phyloP scores from a whole-genome alignment of 2,113 vertebrate species.

The Aplodontia rufa region DNA sequence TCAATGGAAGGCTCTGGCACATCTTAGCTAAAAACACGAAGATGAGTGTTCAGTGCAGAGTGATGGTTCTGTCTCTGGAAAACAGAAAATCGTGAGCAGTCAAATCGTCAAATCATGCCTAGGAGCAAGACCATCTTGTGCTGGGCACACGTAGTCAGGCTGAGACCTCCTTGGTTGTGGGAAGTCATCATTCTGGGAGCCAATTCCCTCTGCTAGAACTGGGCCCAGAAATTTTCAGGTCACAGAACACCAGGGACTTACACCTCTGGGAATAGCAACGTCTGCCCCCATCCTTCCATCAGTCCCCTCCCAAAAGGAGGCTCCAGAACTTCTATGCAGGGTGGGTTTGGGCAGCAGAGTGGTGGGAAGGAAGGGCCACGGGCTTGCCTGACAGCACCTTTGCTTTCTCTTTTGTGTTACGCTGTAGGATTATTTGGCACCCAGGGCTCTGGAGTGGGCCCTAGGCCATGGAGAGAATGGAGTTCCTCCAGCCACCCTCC shows the following conservation, averaged over 20 bases:
- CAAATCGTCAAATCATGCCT: neutral
- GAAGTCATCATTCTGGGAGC: neutral
- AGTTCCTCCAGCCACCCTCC: too few species aligned
- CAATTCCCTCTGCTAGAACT: neutral
- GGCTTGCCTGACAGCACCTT: neutral
- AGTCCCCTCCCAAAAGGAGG: accelerated
- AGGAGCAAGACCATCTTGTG: neutral
- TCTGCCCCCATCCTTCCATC: neutral
- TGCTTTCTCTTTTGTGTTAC: neutral
- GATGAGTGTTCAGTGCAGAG: neutral
- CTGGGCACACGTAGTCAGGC: accelerated
- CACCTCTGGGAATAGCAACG: neutral
- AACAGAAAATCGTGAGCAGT: neutral
- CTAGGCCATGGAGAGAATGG: neutral
- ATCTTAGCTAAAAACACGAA: neutral
- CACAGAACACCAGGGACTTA: too few species aligned
- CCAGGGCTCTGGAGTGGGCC: neutral
- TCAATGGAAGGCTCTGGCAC: neutral
- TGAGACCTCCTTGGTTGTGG: neutral
- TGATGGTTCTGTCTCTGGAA: neutral
- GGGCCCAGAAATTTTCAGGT: neutral
- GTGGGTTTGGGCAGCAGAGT: neutral
- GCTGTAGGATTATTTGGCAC: neutral
- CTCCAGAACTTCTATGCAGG: neutral
- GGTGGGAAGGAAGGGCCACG: neutral